phyloP scores from a whole-genome alignment of 1,140 invertebrate species.

The Magallana gigas region DNA sequence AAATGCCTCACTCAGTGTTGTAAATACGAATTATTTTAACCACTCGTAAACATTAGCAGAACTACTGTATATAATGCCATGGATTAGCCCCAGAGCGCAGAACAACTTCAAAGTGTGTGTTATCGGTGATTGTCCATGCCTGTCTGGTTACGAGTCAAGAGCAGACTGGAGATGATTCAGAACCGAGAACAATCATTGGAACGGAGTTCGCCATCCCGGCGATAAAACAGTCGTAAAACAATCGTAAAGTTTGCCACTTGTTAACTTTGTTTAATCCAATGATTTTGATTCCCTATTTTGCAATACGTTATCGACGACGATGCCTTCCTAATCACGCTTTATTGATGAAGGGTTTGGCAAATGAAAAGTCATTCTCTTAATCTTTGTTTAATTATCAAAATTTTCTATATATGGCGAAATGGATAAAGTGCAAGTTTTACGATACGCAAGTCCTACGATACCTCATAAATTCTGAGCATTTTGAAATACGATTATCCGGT shows the following conservation, averaged over 20 bases:
- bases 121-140: background rate
- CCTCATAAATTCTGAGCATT: background rate
- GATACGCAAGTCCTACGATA: background rate
- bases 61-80: background rate
- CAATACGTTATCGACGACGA: slow-evolving; percentile 13
- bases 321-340: background rate
- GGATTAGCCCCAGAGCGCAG: background rate
- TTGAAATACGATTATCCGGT: background rate
- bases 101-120: slow-evolving; percentile 19
- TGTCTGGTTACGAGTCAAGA: background rate
- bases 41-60: slow-evolving; percentile 19
- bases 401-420: background rate
- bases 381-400: slow-evolving; percentile 5
- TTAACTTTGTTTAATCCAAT: slow-evolving; percentile 23
- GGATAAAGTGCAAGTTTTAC: slow-evolving; percentile 4
- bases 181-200: background rate
- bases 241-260: slow-evolving; percentile 25
- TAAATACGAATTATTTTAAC: background rate
- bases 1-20: too few species aligned
- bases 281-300: background rate
- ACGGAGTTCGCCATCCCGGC: background rate
- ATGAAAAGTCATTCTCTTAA: background rate
- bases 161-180: background rate
- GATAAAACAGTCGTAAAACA: slow-evolving; percentile 23
- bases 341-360: slow-evolving; percentile 6